Evolutionary conservation across 2,888 invertebrate species (phyloP).

Genomic region (Drosophila antonietae): DNA sequence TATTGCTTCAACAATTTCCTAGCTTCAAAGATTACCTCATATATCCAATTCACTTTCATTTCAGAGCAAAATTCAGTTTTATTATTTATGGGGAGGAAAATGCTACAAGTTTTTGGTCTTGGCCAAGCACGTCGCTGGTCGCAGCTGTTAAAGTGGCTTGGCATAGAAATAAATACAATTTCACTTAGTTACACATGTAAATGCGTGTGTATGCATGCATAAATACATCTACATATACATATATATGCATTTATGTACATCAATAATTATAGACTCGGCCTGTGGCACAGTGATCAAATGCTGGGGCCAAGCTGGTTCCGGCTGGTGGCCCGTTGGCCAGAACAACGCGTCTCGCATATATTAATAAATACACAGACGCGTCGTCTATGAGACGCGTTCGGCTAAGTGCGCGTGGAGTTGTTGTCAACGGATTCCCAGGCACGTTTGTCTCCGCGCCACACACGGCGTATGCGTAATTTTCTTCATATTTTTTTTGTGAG

Average conservation of each 20-base stretch:
- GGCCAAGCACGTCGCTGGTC: slow-evolving; percentile 8
- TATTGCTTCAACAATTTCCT: neutral
- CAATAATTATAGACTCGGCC: slow-evolving; percentile 52
- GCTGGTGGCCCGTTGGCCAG: slow-evolving; percentile 47
- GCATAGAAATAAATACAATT: slow-evolving; percentile 23
- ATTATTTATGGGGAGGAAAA: neutral
- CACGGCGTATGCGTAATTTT: slow-evolving; percentile 72
- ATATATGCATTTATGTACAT: slow-evolving; percentile 22
- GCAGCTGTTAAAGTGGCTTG: slow-evolving; percentile 30
- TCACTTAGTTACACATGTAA: slow-evolving; percentile 36
- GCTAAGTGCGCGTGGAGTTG: slow-evolving; percentile 37
- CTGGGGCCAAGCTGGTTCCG: neutral
- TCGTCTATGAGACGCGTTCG: slow-evolving; percentile 19
- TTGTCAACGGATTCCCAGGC: slow-evolving; percentile 69
- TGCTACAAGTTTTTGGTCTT: neutral
- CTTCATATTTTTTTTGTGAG: neutral
- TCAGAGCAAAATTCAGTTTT: neutral
- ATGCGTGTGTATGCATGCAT: neutral
- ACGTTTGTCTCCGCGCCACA: slow-evolving; percentile 64
- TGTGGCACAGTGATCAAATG: slow-evolving; percentile 14
- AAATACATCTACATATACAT: neutral
- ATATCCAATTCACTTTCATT: neutral
- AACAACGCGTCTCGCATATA: slow-evolving; percentile 71
- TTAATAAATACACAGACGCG: slow-evolving; percentile 65
- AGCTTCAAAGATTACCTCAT: neutral